Evolutionary conservation across 1,140 invertebrate species (phyloP), one percentile per base, ranked within the genome.

Genomic region (Agrypnia vestita): DNA sequence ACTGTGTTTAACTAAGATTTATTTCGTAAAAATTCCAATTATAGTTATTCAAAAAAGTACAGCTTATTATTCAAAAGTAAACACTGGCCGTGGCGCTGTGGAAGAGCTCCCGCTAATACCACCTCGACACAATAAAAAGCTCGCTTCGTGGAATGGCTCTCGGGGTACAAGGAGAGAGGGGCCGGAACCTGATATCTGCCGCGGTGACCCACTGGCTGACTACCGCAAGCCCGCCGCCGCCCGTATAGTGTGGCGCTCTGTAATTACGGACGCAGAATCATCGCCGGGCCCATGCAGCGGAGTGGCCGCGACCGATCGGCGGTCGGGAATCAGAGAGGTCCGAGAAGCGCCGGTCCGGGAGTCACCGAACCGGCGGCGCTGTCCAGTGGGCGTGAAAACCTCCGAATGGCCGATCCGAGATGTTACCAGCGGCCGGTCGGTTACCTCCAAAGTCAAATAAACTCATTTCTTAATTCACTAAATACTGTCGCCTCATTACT

Each of bases 321-420:
- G 35, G 4, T 64, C 12, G 10, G 13, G n/a, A 64, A 12, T 64
- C 61, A 43, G 25, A 25, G 1, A 13, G 49, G 9, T 64, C 35
- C 1, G 19, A 25, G 19, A 25, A 64, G 61, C 19, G 35, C 61
- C 19, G 21, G 25, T 9, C 61, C 19, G 21, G 25, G 61, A 43
- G 15, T 21, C 17, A 61, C 21, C 21, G 61, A 64, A 25, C 61
- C 13, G 6, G 4, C 35, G 9, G 10, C 61, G 13, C 25, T 64
- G 61, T 43, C 25, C 61, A 13, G 61, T 64, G 21, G 61, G 61
- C 61, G 61, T 64, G 61, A 64, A 59, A 35, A 25, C 61, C 61
- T 64, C 61, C 61, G 15, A 59, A 59, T 21, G 15, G 13, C 55
- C 55, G 55, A 15, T 44, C 12, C 25, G 35, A 35, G 21, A 59